A percentile compares a stretch with the other conserved stretches of the same genome.
Evolutionary conservation across 2,888 invertebrate species (phyloP).

Genomic region (Embidobia sp.): DNA sequence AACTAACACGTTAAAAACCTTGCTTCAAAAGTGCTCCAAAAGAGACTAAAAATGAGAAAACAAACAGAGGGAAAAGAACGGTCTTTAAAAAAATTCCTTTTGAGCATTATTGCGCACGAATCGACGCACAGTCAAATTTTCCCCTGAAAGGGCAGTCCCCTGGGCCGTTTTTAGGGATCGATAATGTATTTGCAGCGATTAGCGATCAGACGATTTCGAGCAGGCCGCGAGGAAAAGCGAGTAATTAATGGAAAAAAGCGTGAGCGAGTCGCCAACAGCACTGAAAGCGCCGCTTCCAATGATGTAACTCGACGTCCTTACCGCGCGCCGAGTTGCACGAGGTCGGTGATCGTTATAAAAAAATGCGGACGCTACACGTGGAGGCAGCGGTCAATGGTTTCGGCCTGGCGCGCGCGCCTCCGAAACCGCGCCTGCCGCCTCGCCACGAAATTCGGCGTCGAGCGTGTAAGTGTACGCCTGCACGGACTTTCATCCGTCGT

Average conservation of each 20-base stretch:
- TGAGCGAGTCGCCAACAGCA: slow-evolving; percentile 40
- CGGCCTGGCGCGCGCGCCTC: slow-evolving; percentile 59
- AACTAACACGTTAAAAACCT: too few relatives aligned
- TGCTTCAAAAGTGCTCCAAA: too few relatives aligned
- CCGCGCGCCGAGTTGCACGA: slow-evolving; percentile 85
- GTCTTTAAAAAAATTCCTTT: too few relatives aligned
- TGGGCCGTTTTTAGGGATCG: slow-evolving; percentile 71
- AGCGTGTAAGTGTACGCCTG: slow-evolving; percentile 73
- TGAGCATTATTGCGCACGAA: slow-evolving; percentile 64
- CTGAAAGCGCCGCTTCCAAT: slow-evolving; percentile 70
- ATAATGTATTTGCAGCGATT: slow-evolving; percentile 69
- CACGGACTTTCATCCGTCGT: slow-evolving; percentile 42
- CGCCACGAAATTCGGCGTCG: slow-evolving; percentile 66
- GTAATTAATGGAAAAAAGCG: not conserved
- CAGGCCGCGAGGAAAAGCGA: slow-evolving; percentile 1
- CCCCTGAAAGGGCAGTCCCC: slow-evolving; percentile 70
- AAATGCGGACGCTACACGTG: slow-evolving; percentile 80
- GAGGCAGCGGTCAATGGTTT: slow-evolving; percentile 78
- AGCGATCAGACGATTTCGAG: slow-evolving; percentile 22
- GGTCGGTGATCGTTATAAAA: slow-evolving; percentile 85
- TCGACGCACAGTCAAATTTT: slow-evolving; percentile 70
- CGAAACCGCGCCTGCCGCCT: slow-evolving; percentile 74
- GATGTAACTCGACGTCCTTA: slow-evolving; percentile 82
- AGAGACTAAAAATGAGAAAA: too few relatives aligned
- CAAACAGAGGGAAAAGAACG: too few relatives aligned